These are phyloP conservation scores for Artemia franciscana DNA, from an alignment of 1,140 invertebrate genomes.

Conservation along the genomic window DNA sequence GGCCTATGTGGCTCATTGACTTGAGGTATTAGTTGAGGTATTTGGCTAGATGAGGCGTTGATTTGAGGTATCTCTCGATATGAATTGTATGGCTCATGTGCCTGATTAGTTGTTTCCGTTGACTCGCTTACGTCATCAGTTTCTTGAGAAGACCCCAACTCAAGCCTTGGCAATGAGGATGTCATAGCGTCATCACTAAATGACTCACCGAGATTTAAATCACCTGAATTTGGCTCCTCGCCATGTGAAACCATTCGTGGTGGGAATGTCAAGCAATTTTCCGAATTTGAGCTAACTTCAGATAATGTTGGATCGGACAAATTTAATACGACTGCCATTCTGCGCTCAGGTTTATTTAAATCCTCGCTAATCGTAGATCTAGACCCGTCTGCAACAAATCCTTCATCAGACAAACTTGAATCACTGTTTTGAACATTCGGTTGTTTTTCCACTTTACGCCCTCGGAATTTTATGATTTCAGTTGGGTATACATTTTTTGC, in stretches of 20 bases:
- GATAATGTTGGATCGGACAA: conserved; percentile 7
- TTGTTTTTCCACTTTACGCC: neutral
- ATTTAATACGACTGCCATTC: neutral
- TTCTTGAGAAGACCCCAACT: neutral
- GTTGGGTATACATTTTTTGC: neutral
- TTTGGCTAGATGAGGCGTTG: no score
- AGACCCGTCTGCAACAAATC: conserved; percentile 4
- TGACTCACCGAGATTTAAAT: conserved; percentile 28
- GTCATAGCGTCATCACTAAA: neutral
- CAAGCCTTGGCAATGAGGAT: neutral
- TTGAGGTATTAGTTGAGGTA: no score
- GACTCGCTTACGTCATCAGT: neutral
- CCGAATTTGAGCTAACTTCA: conserved; percentile 12
- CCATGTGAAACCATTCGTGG: conserved; percentile 12
- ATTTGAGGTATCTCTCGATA: no score
- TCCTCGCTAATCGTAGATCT: neutral
- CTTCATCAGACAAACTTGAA: conserved; percentile 9
- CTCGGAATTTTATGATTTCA: neutral
- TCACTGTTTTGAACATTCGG: neutral
- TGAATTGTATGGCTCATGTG: no score
- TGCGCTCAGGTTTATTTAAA: neutral
- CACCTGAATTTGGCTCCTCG: conserved; percentile 24
- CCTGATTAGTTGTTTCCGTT: no score
- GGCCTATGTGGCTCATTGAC: no score
- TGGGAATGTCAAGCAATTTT: conserved; percentile 2